phyloP scores from a whole-genome alignment of 1,140 invertebrate genomes.

The Planococcus citri region DNA sequence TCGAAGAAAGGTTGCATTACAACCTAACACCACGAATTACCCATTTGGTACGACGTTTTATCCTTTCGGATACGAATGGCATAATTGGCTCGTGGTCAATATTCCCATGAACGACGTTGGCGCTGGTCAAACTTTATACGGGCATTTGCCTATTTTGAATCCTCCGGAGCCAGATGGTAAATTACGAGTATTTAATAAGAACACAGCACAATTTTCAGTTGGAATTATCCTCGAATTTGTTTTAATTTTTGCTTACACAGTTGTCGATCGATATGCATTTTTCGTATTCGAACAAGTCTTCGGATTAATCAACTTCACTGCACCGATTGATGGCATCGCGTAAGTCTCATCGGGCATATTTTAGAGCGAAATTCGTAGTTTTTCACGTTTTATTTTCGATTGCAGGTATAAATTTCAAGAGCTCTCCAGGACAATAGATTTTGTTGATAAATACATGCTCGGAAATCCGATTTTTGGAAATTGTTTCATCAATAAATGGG shows the following conservation, averaged over 20 bases:
- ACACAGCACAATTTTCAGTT: too few species aligned
- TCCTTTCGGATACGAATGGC: neutral
- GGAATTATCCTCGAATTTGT: too few species aligned
- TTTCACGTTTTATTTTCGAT: too few species aligned
- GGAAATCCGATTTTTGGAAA: neutral
- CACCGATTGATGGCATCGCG: too few species aligned
- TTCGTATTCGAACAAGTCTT: neutral
- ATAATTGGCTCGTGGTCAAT: conserved; percentile 1
- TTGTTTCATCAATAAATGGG: neutral
- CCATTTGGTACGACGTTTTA: neutral
- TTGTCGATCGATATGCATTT: neutral
- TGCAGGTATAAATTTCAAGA: neutral
- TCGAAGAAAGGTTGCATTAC: neutral
- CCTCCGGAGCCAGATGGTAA: too few species aligned
- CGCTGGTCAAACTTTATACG: neutral
- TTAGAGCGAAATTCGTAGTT: too few species aligned
- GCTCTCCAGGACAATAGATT: neutral
- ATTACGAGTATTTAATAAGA: too few species aligned
- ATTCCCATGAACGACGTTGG: neutral
- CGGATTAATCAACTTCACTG: too few species aligned
- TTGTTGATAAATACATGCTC: neutral
- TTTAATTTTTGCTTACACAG: too few species aligned
- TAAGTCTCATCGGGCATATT: too few species aligned
- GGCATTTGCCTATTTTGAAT: neutral
- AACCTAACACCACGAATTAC: neutral